phyloP scores from a whole-genome alignment of 2,797 vertebrate genomes.

The Enteromius trimaculatus region DNA sequence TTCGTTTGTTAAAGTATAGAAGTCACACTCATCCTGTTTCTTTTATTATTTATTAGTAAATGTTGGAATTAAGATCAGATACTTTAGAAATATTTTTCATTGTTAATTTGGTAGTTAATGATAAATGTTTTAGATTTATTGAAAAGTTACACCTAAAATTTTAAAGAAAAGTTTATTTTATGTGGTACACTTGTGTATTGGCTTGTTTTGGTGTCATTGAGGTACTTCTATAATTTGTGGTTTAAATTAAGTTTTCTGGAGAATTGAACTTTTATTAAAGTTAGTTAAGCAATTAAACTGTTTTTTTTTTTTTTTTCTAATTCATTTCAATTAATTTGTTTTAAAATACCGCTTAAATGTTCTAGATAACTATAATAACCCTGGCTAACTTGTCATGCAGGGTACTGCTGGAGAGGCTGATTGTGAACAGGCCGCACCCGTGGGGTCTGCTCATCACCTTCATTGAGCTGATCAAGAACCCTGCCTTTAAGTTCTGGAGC shows the following conservation, averaged over 20 bases:
- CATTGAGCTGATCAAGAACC: conserved; percentile 99
- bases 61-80: not conserved
- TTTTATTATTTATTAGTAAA: not conserved
- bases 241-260: not conserved
- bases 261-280: not conserved
- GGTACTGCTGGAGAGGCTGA: conserved; percentile 96
- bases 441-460: conserved; percentile 99
- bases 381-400: conserved; percentile 67
- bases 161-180: not conserved
- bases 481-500: conserved; percentile 99
- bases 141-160: not conserved
- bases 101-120: not conserved
- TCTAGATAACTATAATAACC: not conserved
- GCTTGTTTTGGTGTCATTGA: not conserved
- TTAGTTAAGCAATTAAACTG: not conserved
- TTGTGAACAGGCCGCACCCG: conserved; percentile 98
- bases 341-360: not conserved
- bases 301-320: not conserved
- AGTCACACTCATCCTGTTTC: too few relatives aligned
- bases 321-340: not conserved
- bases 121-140: not conserved
- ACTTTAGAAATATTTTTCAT: not conserved
- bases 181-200: not conserved
- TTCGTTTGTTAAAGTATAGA: not conserved
- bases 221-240: not conserved